Evolutionary conservation across 2,888 invertebrate species (phyloP).

Genomic region (Capitulum mitella): DNA sequence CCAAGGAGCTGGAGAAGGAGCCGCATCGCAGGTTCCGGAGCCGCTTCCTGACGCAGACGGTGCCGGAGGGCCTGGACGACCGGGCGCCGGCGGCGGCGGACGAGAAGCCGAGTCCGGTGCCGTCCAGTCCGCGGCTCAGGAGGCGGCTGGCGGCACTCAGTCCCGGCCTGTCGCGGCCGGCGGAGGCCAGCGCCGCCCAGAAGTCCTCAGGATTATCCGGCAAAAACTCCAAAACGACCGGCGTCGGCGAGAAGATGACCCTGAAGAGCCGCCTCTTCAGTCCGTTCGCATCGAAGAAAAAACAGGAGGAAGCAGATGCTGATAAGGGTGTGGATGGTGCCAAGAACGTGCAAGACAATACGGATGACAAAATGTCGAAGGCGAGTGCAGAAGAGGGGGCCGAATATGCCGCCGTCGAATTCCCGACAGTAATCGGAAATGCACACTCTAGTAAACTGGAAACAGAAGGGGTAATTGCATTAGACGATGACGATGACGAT

Average conservation of each 20-base stretch:
- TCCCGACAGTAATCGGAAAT: no score
- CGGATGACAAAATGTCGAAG: no score
- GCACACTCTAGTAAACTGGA: no score
- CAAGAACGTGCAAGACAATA: not conserved
- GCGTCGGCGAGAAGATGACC: not conserved
- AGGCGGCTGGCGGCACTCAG: not conserved
- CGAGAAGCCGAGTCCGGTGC: not conserved
- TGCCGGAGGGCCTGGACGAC: not conserved
- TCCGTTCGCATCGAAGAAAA: not conserved
- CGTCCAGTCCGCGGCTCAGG: not conserved
- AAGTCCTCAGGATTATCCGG: not conserved
- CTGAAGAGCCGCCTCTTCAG: not conserved
- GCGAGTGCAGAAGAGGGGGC: not conserved
- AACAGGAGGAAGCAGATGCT: not conserved
- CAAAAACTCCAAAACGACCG: not conserved
- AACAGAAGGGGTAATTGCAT: no score
- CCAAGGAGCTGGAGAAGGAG: not conserved
- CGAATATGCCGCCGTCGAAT: not conserved
- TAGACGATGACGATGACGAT: no score
- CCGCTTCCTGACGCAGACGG: conserved; percentile 12
- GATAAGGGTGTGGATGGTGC: not conserved
- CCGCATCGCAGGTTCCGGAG: not conserved
- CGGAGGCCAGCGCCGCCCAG: not conserved
- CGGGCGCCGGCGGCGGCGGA: not conserved
- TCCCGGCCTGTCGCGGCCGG: not conserved